Conservation (phyloP, 2,113 vertebrate genomes). For the Psittacara wagleri region DNA sequence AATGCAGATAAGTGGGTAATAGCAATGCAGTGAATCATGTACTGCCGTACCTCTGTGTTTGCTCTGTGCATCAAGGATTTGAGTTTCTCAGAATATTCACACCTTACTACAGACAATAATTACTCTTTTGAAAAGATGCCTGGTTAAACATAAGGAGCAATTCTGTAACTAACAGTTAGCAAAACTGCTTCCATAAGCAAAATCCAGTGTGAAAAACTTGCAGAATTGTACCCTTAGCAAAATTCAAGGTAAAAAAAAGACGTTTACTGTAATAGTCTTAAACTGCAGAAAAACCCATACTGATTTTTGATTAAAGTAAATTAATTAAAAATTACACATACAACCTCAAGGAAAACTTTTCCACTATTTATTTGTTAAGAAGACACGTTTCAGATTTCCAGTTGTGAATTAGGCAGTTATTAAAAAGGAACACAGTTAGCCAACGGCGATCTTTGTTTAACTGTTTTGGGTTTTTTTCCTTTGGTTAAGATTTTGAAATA, state of each 20-base stretch:
- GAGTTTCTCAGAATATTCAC: background rate
- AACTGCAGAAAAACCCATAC: background rate
- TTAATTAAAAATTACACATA: background rate
- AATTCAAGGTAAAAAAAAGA: background rate
- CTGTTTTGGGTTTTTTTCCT: background rate
- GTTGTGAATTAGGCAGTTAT: background rate
- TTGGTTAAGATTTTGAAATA: slow-evolving; percentile 26
- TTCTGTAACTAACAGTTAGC: background rate
- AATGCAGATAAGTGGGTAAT: background rate
- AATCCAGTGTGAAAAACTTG: background rate
- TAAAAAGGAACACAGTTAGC: background rate
- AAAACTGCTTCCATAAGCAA: background rate
- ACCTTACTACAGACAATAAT: background rate
- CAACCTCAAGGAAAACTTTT: background rate
- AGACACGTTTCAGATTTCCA: background rate
- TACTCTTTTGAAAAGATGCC: background rate
- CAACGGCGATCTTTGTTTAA: background rate
- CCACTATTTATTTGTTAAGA: background rate
- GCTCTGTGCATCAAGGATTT: background rate
- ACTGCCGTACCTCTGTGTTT: background rate
- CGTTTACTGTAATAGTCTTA: background rate
- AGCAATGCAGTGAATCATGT: background rate
- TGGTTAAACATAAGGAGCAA: background rate
- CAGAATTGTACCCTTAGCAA: background rate
- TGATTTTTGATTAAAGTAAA: background rate